Percentiles rank a stretch among this genome's conserved stretches.
Evolutionary conservation across 2,888 invertebrate genomes (phyloP).

Genomic region (Microctonus brassicae): DNA sequence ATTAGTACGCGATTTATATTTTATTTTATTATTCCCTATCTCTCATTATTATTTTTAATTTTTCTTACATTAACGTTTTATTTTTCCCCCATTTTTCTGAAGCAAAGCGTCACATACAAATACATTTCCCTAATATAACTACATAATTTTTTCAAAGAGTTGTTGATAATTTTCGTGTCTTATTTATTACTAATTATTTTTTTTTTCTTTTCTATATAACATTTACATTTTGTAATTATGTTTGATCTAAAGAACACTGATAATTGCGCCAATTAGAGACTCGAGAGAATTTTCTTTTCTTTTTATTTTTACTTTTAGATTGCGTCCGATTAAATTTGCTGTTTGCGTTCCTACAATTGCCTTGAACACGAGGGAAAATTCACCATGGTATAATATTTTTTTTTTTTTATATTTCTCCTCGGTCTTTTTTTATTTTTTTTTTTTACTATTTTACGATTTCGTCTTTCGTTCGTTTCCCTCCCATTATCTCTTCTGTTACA

Average conservation of each 20-base stretch:
- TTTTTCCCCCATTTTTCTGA: not conserved
- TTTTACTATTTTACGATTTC: too few relatives aligned
- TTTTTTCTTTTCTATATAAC: constrained; percentile 1
- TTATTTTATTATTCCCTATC: not conserved
- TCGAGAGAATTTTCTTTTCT: too few relatives aligned
- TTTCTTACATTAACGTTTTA: not conserved
- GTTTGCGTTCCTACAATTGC: constrained; percentile 14
- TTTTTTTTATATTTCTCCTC: constrained; percentile 2
- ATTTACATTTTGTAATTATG: not conserved
- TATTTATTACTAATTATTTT: not conserved
- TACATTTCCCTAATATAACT: not conserved
- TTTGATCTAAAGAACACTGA: constrained; percentile 2
- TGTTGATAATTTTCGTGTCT: not conserved
- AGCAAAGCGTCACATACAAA: not conserved
- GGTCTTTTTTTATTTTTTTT: constrained; percentile 23
- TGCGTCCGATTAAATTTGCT: constrained; percentile 4
- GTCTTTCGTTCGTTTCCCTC: too few relatives aligned
- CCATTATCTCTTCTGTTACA: constrained; percentile 22
- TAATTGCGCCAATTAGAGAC: constrained; percentile 12
- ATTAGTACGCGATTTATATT: constrained; percentile 1
- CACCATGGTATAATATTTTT: constrained; percentile 5
- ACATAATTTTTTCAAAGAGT: too few relatives aligned
- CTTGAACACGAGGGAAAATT: constrained; percentile 21
- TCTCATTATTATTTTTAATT: not conserved
- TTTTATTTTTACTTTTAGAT: not conserved